Percentiles rank a stretch among this genome's conserved stretches.
These are phyloP conservation scores for Macrobrachium rosenbergii DNA, from an alignment of 1,140 invertebrate genomes.

Conservation along the genomic window DNA sequence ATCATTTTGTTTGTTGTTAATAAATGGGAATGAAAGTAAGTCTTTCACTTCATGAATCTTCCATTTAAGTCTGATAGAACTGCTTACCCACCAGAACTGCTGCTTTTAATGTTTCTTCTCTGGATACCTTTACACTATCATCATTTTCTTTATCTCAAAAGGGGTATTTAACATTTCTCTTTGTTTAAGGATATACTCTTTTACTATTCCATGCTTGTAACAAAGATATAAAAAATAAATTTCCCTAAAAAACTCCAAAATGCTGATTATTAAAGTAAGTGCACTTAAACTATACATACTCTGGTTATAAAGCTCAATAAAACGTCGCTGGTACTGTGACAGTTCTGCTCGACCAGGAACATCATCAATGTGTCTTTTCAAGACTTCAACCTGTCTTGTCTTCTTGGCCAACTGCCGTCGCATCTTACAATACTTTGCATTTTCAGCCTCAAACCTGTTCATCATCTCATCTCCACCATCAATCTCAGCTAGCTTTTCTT, in stretches of 20 bases:
- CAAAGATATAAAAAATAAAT: too few relatives aligned
- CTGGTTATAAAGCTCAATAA: constrained; percentile 97
- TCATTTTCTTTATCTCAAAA: too few relatives aligned
- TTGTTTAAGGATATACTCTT: too few relatives aligned
- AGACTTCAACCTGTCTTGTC: constrained; percentile 78
- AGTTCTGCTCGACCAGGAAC: constrained; percentile 93
- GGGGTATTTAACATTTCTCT: too few relatives aligned
- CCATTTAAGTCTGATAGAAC: too few relatives aligned
- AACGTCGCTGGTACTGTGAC: constrained; percentile 93
- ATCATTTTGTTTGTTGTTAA: too few relatives aligned
- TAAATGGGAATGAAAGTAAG: too few relatives aligned
- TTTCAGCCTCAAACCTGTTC: constrained; percentile 20
- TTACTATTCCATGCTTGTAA: too few relatives aligned
- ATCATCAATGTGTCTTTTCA: constrained; percentile 87
- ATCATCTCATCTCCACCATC: constrained; percentile 32
- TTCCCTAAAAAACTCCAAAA: neutral
- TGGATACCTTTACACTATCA: too few relatives aligned
- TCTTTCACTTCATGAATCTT: too few relatives aligned
- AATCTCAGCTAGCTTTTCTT: constrained; percentile 9
- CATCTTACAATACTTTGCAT: constrained; percentile 39
- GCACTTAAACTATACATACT: constrained; percentile 73
- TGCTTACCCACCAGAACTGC: too few relatives aligned
- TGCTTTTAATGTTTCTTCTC: too few relatives aligned
- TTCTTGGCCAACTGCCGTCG: constrained; percentile 46
- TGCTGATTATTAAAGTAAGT: constrained; percentile 20